Percentiles rank a stretch among this genome's conserved stretches.
Evolutionary conservation across 2,113 vertebrate species (phyloP).

Genomic region (Scomber japonicus): DNA sequence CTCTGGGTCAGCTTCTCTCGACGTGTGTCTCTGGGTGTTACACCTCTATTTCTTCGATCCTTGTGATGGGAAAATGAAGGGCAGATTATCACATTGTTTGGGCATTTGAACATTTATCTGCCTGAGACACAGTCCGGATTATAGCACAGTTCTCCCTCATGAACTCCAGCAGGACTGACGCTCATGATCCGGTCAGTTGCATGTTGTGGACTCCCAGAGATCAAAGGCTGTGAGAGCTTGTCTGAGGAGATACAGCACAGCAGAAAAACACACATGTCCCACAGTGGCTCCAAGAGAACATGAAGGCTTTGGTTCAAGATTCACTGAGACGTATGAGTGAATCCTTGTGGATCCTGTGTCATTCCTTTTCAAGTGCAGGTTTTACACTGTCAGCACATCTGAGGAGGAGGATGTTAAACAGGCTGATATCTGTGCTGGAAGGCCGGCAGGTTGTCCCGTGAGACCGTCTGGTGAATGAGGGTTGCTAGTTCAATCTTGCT

Average conservation of each 20-base stretch:
- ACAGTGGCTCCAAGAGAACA: slow-evolving; percentile 42
- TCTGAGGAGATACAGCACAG: slow-evolving; percentile 45
- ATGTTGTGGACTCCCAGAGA: slow-evolving; percentile 53
- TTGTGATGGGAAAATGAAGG: slow-evolving; percentile 33
- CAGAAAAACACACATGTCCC: slow-evolving; percentile 31
- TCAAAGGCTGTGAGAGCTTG: slow-evolving; percentile 55
- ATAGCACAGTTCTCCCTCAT: slow-evolving; percentile 19
- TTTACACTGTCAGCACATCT: slow-evolving; percentile 55
- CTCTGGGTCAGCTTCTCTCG: slow-evolving; percentile 19
- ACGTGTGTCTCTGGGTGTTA: slow-evolving; percentile 10
- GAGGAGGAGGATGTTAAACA: slow-evolving; percentile 37
- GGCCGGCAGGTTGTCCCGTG: slow-evolving; percentile 29
- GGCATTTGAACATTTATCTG: slow-evolving; percentile 57
- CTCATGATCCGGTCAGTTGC: slow-evolving; percentile 33
- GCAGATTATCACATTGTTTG: slow-evolving; percentile 58
- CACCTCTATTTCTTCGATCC: slow-evolving; percentile 23
- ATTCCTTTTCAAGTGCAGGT: slow-evolving; percentile 46
- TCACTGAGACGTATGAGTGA: slow-evolving; percentile 35
- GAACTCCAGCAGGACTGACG: slow-evolving; percentile 27
- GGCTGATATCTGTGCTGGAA: slow-evolving; percentile 31
- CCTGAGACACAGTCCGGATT: slow-evolving; percentile 46
- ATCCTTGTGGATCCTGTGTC: slow-evolving; percentile 49
- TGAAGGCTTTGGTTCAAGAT: slow-evolving; percentile 54
- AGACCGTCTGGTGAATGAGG: slow-evolving; percentile 25
- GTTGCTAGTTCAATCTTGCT: slow-evolving; percentile 21